Conservation (phyloP, 2,888 invertebrate species). For the Caenorhabditis auriculariae region DNA sequence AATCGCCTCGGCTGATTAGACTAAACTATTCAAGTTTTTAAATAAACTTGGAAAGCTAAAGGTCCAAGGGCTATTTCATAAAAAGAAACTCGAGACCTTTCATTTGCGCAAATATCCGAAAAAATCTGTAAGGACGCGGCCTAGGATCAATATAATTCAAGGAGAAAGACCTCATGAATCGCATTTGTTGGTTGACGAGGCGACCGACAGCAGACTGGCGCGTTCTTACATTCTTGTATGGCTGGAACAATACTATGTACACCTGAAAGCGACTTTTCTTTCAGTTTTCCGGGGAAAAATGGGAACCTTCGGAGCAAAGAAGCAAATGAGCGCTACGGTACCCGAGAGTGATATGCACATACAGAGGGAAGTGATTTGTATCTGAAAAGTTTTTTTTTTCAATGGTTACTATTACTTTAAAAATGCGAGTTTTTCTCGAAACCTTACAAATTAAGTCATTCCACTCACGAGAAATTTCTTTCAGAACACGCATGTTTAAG, state of each 20-base stretch:
- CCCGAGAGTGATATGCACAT: slow-evolving; percentile 79
- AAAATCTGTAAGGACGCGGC: no score
- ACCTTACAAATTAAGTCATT: no score
- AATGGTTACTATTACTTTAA: no score
- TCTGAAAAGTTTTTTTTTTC: slow-evolving; percentile 66
- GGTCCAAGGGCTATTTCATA: no score
- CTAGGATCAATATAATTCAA: neutral
- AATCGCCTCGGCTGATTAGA: no score
- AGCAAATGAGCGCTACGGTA: slow-evolving; percentile 75
- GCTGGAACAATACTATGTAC: slow-evolving; percentile 78
- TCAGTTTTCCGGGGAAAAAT: neutral
- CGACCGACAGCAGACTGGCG: slow-evolving; percentile 60
- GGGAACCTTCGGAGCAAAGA: slow-evolving; percentile 75
- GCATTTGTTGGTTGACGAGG: slow-evolving; percentile 63
- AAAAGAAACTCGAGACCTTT: no score
- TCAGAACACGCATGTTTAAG: no score
- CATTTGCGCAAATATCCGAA: no score
- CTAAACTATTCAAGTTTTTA: no score
- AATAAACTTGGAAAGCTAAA: no score
- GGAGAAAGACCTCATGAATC: slow-evolving; percentile 60
- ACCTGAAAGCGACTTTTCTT: slow-evolving; percentile 64
- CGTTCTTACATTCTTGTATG: slow-evolving; percentile 76
- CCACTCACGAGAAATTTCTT: no score
- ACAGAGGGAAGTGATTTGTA: slow-evolving; percentile 77
- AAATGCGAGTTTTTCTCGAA: no score